Percentiles rank a stretch among this genome's conserved stretches.
These are phyloP conservation scores for Rhynchonycteris naso DNA, from an alignment of 2,797 vertebrate genomes.

Conservation along the genomic window DNA sequence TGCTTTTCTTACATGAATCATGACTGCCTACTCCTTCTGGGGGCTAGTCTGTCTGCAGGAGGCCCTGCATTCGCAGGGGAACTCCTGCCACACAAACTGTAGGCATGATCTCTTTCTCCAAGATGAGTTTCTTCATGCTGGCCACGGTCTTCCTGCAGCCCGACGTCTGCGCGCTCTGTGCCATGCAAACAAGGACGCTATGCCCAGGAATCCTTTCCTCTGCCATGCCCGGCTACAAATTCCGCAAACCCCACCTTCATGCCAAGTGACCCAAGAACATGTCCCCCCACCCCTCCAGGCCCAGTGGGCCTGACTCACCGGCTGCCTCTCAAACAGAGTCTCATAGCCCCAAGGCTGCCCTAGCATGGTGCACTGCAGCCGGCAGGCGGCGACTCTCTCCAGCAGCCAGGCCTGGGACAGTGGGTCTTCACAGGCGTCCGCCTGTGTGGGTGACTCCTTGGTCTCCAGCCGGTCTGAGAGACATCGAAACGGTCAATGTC, in stretches of 20 bases:
- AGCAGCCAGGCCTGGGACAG: background rate
- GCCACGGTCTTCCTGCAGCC: background rate
- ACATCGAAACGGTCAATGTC: background rate
- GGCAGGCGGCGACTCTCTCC: accelerated
- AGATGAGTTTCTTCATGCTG: background rate
- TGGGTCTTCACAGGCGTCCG: background rate
- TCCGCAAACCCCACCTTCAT: background rate
- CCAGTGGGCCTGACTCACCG: conserved; percentile 21
- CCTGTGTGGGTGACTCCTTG: background rate
- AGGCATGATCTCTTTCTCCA: background rate
- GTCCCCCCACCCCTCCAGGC: background rate
- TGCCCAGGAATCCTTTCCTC: no score
- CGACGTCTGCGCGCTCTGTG: background rate
- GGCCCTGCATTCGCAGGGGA: background rate
- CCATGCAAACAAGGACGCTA: background rate
- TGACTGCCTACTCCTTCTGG: background rate
- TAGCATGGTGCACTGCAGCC: background rate
- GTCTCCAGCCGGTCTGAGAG: conserved; percentile 40
- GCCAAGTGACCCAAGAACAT: background rate
- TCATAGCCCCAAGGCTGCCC: background rate
- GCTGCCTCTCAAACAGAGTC: background rate
- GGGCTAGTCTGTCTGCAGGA: background rate
- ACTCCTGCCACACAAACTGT: background rate
- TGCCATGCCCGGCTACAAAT: background rate
- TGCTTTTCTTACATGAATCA: accelerated